Conservation (phyloP, 2,888 invertebrate species). For the Palloptera scutellata region DNA sequence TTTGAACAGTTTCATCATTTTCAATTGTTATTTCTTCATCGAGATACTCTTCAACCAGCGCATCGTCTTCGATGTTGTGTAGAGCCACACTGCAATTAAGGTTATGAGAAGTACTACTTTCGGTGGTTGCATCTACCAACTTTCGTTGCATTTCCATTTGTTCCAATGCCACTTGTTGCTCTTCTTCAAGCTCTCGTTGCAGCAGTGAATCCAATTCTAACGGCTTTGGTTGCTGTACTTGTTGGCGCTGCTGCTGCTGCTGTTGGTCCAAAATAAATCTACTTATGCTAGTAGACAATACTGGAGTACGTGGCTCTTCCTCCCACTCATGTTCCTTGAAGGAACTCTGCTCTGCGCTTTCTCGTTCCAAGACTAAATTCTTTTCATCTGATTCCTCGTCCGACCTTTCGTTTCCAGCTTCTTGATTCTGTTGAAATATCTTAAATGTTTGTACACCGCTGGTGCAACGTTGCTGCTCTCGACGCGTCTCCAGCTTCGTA, state of each 20-base stretch:
- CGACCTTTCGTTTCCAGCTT: too few relatives aligned
- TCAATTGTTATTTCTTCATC: conserved; percentile 21
- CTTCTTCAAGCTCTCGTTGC: conserved; percentile 57
- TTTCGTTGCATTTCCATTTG: conserved; percentile 44
- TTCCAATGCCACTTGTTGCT: conserved; percentile 54
- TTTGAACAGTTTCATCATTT: conserved; percentile 68
- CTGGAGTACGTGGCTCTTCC: too few relatives aligned
- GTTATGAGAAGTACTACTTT: conserved; percentile 27
- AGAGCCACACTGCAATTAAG: conserved; percentile 28
- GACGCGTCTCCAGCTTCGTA: conserved; percentile 60
- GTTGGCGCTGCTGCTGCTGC: conserved; percentile 27
- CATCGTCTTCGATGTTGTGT: conserved; percentile 24
- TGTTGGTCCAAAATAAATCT: too few relatives aligned
- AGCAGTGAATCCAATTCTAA: conserved; percentile 53
- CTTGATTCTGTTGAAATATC: conserved; percentile 37
- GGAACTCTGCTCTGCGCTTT: too few relatives aligned
- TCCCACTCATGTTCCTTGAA: too few relatives aligned
- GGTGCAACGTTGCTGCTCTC: conserved; percentile 49
- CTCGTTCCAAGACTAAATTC: too few relatives aligned
- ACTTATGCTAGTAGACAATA: too few relatives aligned
- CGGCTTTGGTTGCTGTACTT: conserved; percentile 39
- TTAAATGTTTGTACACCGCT: conserved; percentile 43
- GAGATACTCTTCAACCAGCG: conserved; percentile 26
- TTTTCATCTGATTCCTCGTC: too few relatives aligned
- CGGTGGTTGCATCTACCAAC: neutral